phyloP scores from a whole-genome alignment of 2,888 invertebrate species.

The Mythimna impura region DNA sequence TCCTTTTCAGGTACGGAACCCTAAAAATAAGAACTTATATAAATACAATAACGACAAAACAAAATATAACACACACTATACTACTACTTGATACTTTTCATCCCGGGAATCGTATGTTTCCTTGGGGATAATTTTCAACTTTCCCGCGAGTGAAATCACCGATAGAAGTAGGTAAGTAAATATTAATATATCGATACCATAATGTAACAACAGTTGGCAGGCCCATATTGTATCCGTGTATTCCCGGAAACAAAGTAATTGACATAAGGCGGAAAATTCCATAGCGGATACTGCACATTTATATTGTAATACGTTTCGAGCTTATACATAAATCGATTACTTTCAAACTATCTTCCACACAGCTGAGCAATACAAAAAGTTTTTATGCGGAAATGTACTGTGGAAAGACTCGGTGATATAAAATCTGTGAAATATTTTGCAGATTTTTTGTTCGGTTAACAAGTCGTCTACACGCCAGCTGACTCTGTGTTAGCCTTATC shows the following conservation, averaged over 20 bases:
- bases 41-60: no score
- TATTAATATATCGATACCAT: background rate
- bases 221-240: background rate
- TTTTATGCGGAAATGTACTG: slow-evolving; percentile 5
- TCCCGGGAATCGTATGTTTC: no score
- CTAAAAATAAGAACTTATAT: no score
- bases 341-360: slow-evolving; percentile 8
- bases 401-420: background rate
- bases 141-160: no score
- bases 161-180: no score
- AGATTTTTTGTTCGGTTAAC: background rate
- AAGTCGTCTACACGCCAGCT: background rate
- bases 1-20: no score
- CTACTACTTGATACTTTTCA: no score
- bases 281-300: slow-evolving; percentile 1
- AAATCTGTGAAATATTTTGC: background rate
- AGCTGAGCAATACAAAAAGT: slow-evolving; percentile 11
- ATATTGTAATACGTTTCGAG: slow-evolving; percentile 1
- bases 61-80: no score
- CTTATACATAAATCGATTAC: slow-evolving; percentile 21
- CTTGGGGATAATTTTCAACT: no score
- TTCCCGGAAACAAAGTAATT: slow-evolving; percentile 1
- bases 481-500: background rate
- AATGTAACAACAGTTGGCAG: background rate
- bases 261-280: slow-evolving; percentile 16